Conservation (phyloP, 1,140 invertebrate genomes). For the Pogonomyrmex barbatus region DNA sequence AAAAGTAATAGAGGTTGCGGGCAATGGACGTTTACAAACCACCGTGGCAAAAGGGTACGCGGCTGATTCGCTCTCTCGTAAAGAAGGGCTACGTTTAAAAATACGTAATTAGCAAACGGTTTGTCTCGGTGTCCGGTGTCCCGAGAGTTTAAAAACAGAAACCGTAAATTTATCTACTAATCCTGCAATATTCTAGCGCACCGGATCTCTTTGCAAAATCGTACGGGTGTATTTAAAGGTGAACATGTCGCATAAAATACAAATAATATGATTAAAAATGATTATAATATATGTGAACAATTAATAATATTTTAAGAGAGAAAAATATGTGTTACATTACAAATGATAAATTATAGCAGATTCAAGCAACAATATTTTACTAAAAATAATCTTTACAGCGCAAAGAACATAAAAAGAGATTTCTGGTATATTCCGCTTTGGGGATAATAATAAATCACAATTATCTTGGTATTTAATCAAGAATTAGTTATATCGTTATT, state of each 20-base stretch:
- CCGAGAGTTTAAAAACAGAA: constrained; percentile 56
- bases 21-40: constrained; percentile 24
- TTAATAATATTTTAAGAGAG: neutral
- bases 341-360: neutral
- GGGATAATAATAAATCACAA: neutral
- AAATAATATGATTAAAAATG: neutral
- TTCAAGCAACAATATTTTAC: neutral
- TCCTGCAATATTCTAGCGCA: constrained; percentile 59
- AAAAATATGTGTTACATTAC: neutral
- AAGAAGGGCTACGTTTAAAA: constrained; percentile 57
- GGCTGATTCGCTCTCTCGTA: constrained; percentile 13
- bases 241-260: neutral
- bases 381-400: neutral
- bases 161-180: constrained; percentile 62
- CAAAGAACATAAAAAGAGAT: neutral
- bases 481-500: neutral
- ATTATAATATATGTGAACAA: neutral
- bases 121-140: constrained; percentile 48
- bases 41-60: neutral
- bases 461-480: neutral
- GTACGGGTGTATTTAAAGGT: constrained; percentile 16
- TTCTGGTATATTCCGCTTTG: neutral
- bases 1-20: constrained; percentile 21
- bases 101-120: constrained; percentile 68
- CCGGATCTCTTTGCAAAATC: neutral